These are phyloP conservation scores for Bembecia ichneumoniformis DNA, from an alignment of 2,888 invertebrate species.

Conservation along the genomic window DNA sequence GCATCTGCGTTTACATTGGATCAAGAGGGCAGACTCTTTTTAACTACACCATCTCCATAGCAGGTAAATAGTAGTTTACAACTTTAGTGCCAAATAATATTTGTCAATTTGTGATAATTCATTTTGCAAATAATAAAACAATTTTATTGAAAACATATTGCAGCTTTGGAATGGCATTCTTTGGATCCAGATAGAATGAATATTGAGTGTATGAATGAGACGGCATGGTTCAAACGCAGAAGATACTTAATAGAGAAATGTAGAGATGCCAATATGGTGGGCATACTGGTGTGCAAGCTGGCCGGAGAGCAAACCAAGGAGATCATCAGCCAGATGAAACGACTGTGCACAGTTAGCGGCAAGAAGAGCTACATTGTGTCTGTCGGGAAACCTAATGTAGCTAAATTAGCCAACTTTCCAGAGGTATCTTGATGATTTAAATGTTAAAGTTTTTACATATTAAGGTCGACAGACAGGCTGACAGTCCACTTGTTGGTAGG, in stretches of 20 bases:
- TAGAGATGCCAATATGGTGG: conserved; percentile 89
- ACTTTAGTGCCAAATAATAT: background rate
- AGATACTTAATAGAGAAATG: conserved; percentile 90
- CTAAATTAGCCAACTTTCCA: conserved; percentile 95
- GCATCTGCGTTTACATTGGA: conserved; percentile 78
- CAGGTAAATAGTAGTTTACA: conserved; percentile 36
- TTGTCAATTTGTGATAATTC: conserved; percentile 3
- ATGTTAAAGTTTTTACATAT: conserved; percentile 5
- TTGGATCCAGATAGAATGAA: conserved; percentile 56
- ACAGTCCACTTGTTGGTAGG: background rate
- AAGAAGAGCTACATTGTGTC: conserved; percentile 93
- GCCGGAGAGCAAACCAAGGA: conserved; percentile 85
- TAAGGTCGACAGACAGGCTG: background rate
- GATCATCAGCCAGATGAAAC: conserved; percentile 81
- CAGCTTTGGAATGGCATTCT: conserved; percentile 71
- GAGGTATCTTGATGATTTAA: conserved; percentile 67
- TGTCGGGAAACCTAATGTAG: conserved; percentile 94
- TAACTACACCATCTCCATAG: conserved; percentile 71
- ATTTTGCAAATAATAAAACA: background rate
- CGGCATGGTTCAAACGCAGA: conserved; percentile 80
- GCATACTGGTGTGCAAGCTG: conserved; percentile 92
- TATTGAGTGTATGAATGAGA: conserved; percentile 52
- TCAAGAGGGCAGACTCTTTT: conserved; percentile 75
- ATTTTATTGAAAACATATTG: background rate
- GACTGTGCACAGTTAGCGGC: conserved; percentile 79